Conservation (phyloP, 2,113 vertebrate species). For the Rana temporaria region DNA sequence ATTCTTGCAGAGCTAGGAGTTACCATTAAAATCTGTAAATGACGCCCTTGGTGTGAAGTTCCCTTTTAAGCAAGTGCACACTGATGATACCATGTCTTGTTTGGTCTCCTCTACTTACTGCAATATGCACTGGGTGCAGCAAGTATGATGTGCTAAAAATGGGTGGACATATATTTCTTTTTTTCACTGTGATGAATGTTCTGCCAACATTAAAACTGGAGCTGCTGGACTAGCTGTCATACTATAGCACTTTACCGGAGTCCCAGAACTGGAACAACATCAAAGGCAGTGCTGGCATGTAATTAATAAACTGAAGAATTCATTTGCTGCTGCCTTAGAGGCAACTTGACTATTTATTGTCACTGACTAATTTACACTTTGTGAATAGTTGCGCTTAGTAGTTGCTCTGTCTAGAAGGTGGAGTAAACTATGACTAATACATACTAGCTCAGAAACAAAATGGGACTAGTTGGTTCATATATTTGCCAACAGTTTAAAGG, state of each 20-base stretch:
- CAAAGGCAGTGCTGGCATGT: conserved; percentile 77
- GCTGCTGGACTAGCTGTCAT: conserved; percentile 70
- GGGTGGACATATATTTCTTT: conserved; percentile 75
- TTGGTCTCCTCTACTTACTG: conserved; percentile 67
- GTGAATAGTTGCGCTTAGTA: conserved; percentile 69
- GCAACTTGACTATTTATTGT: conserved; percentile 74
- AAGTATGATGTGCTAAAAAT: conserved; percentile 68
- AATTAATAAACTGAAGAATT: conserved; percentile 71
- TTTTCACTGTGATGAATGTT: conserved; percentile 77
- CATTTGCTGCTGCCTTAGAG: conserved; percentile 72
- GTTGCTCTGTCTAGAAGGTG: conserved; percentile 62
- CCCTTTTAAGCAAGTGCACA: conserved; percentile 64
- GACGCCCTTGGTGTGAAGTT: conserved; percentile 66
- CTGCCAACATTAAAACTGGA: conserved; percentile 77
- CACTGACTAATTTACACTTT: conserved; percentile 75
- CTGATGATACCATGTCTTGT: conserved; percentile 70
- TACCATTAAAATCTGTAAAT: conserved; percentile 67
- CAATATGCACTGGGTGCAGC: conserved; percentile 74
- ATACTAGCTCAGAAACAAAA: conserved; percentile 69
- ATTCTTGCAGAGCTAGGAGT: conserved; percentile 69
- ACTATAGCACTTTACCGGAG: conserved; percentile 68
- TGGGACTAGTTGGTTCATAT: conserved; percentile 40
- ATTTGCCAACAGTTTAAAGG: not conserved
- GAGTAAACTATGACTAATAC: conserved; percentile 63
- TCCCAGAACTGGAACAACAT: conserved; percentile 79